A percentile compares a stretch with the other conserved stretches of the same genome.
These are phyloP conservation scores for Protodeltote pygarga DNA, from an alignment of 2,888 invertebrate species.

Conservation along the genomic window DNA sequence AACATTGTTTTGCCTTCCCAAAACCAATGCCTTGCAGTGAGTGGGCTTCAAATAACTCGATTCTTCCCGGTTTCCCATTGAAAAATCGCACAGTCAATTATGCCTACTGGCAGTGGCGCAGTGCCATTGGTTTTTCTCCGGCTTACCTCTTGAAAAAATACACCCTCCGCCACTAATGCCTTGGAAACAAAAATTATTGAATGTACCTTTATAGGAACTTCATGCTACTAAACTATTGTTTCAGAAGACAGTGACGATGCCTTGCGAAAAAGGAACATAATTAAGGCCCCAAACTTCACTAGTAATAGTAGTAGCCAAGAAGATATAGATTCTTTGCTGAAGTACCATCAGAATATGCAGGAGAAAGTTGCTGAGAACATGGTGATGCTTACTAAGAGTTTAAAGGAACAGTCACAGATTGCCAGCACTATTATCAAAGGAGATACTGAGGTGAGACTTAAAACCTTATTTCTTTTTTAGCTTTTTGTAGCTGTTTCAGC, in stretches of 20 bases:
- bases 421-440: conserved; percentile 96
- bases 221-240: no score
- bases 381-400: conserved; percentile 93
- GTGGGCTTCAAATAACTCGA: no score
- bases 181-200: no score
- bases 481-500: neutral
- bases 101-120: no score
- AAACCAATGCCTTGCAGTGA: no score
- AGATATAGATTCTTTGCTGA: conserved; percentile 93
- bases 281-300: conserved; percentile 81
- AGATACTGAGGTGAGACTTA: conserved; percentile 91
- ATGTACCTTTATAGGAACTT: no score
- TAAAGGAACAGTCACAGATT: conserved; percentile 96
- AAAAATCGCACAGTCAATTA: no score
- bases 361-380: conserved; percentile 98
- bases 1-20: no score
- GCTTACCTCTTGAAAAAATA: no score
- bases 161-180: no score
- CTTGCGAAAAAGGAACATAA: conserved; percentile 85
- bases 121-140: no score
- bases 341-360: conserved; percentile 95
- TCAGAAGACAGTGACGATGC: conserved; percentile 69
- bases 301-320: conserved; percentile 84
- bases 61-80: no score
- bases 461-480: neutral